Evolutionary conservation across 2,797 vertebrate genomes (phyloP).

Genomic region (Gila robusta): DNA sequence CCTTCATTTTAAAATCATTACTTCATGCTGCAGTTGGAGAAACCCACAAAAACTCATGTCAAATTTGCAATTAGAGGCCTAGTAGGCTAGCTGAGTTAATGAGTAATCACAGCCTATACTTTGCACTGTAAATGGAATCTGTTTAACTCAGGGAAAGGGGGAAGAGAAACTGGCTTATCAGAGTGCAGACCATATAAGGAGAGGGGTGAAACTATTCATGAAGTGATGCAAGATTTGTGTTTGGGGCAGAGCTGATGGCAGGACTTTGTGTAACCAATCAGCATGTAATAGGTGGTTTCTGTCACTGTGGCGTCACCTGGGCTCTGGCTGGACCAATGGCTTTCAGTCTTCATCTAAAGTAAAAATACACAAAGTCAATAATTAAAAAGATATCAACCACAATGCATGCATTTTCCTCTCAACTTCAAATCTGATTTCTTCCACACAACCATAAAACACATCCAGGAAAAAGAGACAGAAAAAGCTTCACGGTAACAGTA

Average conservation of each 20-base stretch:
- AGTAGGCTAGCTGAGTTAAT: constrained; percentile 68
- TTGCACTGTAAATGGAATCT: constrained; percentile 65
- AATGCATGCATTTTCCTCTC: background rate
- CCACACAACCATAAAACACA: background rate
- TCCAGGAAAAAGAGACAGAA: background rate
- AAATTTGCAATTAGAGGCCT: background rate
- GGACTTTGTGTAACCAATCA: constrained; percentile 56
- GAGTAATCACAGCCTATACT: constrained; percentile 71
- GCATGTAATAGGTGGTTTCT: constrained; percentile 50
- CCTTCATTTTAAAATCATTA: constrained; percentile 10
- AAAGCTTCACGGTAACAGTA: background rate
- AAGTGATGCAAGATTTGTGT: constrained; percentile 70
- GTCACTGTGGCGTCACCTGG: constrained; percentile 32
- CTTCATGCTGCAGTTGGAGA: background rate
- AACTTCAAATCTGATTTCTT: background rate
- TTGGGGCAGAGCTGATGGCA: constrained; percentile 60
- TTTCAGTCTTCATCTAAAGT: background rate
- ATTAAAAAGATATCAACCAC: background rate
- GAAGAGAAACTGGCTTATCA: constrained; percentile 83
- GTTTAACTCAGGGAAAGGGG: constrained; percentile 66
- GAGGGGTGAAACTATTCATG: constrained; percentile 76
- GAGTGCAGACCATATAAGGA: constrained; percentile 79
- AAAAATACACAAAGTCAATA: background rate
- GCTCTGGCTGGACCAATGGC: constrained; percentile 22
- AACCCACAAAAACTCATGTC: background rate